These are phyloP conservation scores for Globicephala melas DNA, from an alignment of 2,113 vertebrate genomes.

Conservation along the genomic window DNA sequence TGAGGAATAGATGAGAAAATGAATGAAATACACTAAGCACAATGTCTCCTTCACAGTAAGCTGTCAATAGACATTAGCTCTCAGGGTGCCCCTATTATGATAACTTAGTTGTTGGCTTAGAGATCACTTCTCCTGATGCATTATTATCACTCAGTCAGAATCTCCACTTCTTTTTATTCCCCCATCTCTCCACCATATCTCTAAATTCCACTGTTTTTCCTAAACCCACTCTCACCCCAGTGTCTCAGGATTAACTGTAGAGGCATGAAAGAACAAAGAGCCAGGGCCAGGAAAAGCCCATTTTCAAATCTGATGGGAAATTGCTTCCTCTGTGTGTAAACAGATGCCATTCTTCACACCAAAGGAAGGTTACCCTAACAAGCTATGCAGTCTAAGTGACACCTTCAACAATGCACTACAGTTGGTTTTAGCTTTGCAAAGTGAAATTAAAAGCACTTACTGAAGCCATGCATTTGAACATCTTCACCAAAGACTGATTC, in stretches of 20 bases:
- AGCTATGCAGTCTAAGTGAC: background rate
- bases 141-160: background rate
- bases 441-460: background rate
- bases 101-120: background rate
- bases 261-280: background rate
- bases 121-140: background rate
- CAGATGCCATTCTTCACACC: background rate
- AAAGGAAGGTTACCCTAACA: conserved; percentile 6
- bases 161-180: background rate
- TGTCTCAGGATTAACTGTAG: background rate
- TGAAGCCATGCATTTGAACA: conserved; percentile 14
- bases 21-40: background rate
- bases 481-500: conserved; percentile 8
- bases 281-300: background rate
- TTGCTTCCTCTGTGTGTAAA: background rate
- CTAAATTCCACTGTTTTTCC: background rate
- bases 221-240: background rate
- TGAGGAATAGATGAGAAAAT: background rate
- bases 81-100: background rate
- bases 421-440: background rate
- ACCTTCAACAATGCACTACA: background rate
- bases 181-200: background rate
- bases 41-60: background rate
- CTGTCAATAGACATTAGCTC: background rate
- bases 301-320: conserved; percentile 20